phyloP scores from a whole-genome alignment of 2,797 vertebrate species.

The Crenichthys baileyi region DNA sequence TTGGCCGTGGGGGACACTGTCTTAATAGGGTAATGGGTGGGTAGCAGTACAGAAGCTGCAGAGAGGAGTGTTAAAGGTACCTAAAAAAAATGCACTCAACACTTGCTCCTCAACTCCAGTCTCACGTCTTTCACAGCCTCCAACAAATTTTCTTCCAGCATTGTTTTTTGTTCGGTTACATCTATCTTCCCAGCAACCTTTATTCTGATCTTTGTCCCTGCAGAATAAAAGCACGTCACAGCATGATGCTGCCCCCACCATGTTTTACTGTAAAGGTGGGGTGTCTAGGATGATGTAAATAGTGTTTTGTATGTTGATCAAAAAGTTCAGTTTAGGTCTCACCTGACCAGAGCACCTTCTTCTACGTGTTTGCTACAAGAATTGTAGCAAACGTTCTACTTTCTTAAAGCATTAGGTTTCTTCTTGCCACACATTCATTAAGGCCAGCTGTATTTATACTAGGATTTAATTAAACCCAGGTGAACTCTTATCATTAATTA shows the following conservation, averaged over 20 bases:
- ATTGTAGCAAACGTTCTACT: background rate
- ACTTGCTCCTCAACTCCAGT: background rate
- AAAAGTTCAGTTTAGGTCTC: background rate
- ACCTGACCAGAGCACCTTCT: background rate
- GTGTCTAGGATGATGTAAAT: background rate
- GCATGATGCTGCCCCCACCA: background rate
- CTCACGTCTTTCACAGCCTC: no score
- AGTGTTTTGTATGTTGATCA: background rate
- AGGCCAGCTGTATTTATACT: background rate
- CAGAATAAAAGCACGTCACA: background rate
- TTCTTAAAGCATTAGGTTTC: background rate
- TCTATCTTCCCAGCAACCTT: background rate
- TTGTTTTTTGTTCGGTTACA: background rate
- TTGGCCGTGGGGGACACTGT: no score
- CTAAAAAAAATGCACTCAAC: background rate
- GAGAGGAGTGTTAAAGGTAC: no score
- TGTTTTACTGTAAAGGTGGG: background rate
- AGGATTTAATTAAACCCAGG: background rate
- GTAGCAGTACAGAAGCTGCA: no score
- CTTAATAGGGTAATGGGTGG: no score
- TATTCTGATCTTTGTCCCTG: background rate
- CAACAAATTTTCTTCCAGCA: background rate
- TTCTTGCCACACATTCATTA: background rate
- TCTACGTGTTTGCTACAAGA: background rate
- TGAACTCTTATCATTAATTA: background rate